Percentiles rank a stretch among this genome's conserved stretches.
Conservation (phyloP, 2,113 vertebrate genomes). For the Balaenoptera acutorostrata region DNA sequence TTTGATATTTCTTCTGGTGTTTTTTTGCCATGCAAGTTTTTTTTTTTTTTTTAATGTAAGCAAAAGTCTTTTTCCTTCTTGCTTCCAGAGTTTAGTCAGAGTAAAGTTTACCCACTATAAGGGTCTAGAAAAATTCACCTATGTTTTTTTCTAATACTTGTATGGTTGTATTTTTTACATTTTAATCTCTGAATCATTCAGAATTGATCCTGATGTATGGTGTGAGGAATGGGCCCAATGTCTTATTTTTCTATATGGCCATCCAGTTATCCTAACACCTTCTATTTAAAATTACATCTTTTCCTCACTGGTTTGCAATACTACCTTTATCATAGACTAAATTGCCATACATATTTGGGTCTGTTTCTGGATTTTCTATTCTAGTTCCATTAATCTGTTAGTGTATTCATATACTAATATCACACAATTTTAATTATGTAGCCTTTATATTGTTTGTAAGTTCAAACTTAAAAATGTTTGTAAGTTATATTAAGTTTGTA, state of each 20-base stretch:
- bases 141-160: neutral
- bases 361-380: slow-evolving; percentile 10
- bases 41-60: neutral
- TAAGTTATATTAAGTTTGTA: neutral
- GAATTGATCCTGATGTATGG: neutral
- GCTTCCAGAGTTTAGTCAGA: neutral
- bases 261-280: neutral
- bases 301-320: neutral
- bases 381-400: neutral
- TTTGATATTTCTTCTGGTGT: slow-evolving; percentile 3
- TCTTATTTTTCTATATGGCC: neutral
- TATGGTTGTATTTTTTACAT: neutral
- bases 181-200: neutral
- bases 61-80: neutral
- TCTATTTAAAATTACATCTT: neutral
- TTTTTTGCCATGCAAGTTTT: neutral
- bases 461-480: neutral
- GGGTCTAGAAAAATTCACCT: neutral
- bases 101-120: neutral
- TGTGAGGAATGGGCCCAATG: neutral
- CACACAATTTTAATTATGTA: neutral
- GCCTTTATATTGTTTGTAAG: neutral
- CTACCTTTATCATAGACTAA: neutral
- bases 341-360: neutral
- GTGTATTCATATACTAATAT: neutral